Base-by-base conservation (phyloP, 2,113 vertebrate genomes). In the Alaudala cheleensis region DNA sequence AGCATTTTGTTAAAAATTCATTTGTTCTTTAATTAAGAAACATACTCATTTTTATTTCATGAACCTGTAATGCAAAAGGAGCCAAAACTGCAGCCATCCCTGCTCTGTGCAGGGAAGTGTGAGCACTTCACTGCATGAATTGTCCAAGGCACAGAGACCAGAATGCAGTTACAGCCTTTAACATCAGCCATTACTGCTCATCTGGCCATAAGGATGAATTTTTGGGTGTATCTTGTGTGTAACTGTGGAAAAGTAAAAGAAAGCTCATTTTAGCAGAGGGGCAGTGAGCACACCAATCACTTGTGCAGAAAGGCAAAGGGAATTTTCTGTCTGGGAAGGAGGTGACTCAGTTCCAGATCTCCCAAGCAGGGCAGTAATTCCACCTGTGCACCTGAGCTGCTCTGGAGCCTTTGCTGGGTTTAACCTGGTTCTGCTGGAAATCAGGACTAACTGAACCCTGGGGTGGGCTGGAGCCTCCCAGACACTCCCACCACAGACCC, bases 11-110 rank as follows among this genome's bases (percentile, higher is more conserved):
- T 0, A 77, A 86, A 94, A 96, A 96, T 72, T 95, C 51, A 96
- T 94, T 96, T 97, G 78, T 95, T 97, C 47, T 90, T 96, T 97
- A 95, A 97, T 97, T 97, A 97, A 97, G 92, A 91, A 97, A 80
- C 56, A 85, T 22, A 37, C 33, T 95, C 85, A 81, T 90, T 95
- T 94, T 94, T 96, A 96, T 97, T 97, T 95, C 96, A 95, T 88
- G 67, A 96, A 58, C 28, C 42, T 87, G 53, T 73, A 86, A 90
- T 20, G 23, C 76, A 90, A 96, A 95, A 81, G 89, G 87, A 96
- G 66, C 51, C 5, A 42, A 92, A 96, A 67, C 90, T 76, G 64
- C 58, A 71, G 15, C 28, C 26, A 51, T n/a, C 28, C 17, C 64
- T 50, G 37, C 53, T 69, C 47, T 34, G 18, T 25, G 37, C 1